Percentiles rank a stretch among this genome's conserved stretches.
Evolutionary conservation across 2,797 vertebrate species (phyloP).

Genomic region (Cygnus olor): DNA sequence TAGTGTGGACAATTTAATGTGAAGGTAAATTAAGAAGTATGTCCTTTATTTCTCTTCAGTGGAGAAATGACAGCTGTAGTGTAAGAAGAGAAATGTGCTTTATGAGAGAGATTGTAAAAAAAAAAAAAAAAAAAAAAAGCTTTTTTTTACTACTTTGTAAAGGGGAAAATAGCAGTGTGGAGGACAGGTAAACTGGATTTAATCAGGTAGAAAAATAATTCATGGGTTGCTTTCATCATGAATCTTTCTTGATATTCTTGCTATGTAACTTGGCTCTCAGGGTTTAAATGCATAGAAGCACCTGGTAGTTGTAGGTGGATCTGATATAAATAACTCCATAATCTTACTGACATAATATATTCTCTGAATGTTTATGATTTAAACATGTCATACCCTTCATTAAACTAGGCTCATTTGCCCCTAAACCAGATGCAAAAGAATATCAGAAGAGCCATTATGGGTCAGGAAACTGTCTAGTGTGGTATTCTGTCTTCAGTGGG

Average conservation of each 20-base stretch:
- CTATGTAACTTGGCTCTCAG: neutral
- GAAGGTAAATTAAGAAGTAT: neutral
- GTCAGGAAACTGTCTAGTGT: neutral
- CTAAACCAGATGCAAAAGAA: neutral
- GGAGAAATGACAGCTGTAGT: neutral
- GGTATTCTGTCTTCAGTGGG: neutral
- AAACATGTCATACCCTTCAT: neutral
- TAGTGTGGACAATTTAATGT: neutral
- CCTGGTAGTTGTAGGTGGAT: neutral
- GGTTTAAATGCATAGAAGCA: neutral
- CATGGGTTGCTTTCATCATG: neutral
- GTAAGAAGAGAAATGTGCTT: neutral
- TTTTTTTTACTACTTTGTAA: neutral
- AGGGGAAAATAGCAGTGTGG: neutral
- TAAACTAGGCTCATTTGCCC: neutral
- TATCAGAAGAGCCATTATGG: neutral
- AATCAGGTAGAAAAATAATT: neutral
- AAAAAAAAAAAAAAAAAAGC: no score
- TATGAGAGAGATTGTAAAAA: neutral
- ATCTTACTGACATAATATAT: neutral
- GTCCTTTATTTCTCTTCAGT: neutral
- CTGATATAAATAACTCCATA: neutral
- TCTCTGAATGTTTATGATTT: neutral
- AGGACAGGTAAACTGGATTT: neutral
- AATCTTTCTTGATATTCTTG: neutral